Evolutionary conservation across 2,888 invertebrate genomes (phyloP), one percentile per base, ranked within the genome.

Genomic region (Heliconius ismenius): DNA sequence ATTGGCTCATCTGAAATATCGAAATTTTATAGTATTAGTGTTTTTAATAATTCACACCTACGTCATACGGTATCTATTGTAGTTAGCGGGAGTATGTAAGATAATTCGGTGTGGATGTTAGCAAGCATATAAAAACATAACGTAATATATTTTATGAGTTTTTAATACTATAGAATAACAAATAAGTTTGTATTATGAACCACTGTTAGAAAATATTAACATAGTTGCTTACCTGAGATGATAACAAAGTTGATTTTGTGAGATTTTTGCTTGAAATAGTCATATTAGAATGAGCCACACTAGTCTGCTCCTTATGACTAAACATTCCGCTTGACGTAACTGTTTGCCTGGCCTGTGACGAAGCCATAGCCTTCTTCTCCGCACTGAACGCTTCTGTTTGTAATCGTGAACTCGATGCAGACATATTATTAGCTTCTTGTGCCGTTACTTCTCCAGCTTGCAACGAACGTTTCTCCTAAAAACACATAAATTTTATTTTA

Each of bases 321-420:
- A 96, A 97, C 86, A 97, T 96, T 39, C 97, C 97, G 78, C 96
- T 96, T 28, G 97, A 96, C 6, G 97, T 97, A 83, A 97, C 96
- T 3, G 97, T 97, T 88, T 97, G 97, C 65, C 97, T 95, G 82
- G 97, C 97, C 85, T 98, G 97, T 81, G 95, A 95, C 80, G 97
- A 96, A 74, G 96, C 96, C 88, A 96, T 96, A 72, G 95, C 95
- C 83, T 95, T 95, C 87, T 98, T 97, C 92, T 98, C 98, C 18
- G 97, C 96, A 84, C 97, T 97, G 91, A 97, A 98, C 63, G 96
- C 96, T 85, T 97, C 98, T 73, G 98, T 97, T 82, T 97, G 97
- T 76, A 98, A 95, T 90, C 97, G 97, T 93, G 98, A 97, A 87
- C 97, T 97, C 64, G 97, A 96, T 68, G 97, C 97, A 76, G 97